A percentile compares a stretch with the other conserved stretches of the same genome.
These are phyloP conservation scores for Corvus cornix DNA, from an alignment of 2,113 vertebrate species.

Conservation along the genomic window DNA sequence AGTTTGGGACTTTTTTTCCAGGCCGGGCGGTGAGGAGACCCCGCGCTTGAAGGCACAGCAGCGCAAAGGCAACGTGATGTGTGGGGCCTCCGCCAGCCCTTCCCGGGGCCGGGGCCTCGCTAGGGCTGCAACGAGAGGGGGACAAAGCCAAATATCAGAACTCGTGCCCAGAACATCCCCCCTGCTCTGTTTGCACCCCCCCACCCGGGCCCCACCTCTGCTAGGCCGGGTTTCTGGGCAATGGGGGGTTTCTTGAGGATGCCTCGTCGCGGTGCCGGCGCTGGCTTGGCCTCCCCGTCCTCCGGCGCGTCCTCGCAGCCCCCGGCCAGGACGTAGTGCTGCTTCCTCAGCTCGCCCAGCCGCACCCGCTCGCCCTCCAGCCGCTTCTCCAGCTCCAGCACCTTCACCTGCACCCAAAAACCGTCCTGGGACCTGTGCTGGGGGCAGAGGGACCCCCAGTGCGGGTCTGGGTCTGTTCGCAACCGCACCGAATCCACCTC, in stretches of 20 bases:
- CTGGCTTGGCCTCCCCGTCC: neutral
- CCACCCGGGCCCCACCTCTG: constrained; percentile 19
- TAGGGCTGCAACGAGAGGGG: constrained; percentile 10
- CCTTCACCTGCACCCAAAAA: constrained; percentile 82
- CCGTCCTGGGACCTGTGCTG: rapidly evolving
- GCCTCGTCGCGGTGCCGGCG: constrained; percentile 22
- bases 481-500: rapidly evolving
- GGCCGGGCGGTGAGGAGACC: neutral
- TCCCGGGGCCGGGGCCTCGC: neutral
- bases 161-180: rapidly evolving
- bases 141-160: rapidly evolving
- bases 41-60: constrained; percentile 20
- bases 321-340: constrained; percentile 88
- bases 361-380: constrained; percentile 87
- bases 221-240: constrained; percentile 84
- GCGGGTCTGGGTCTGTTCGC: rapidly evolving
- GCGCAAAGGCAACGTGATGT: neutral
- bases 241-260: constrained; percentile 85
- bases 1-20: neutral
- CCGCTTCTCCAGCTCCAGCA: constrained; percentile 88
- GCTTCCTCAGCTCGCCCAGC: constrained; percentile 89
- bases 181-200: rapidly evolving
- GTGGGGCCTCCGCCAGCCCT: neutral
- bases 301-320: neutral
- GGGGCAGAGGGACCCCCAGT: rapidly evolving